Evolutionary conservation across 2,797 vertebrate species (phyloP).

Genomic region (Chrysocyon brachyurus): DNA sequence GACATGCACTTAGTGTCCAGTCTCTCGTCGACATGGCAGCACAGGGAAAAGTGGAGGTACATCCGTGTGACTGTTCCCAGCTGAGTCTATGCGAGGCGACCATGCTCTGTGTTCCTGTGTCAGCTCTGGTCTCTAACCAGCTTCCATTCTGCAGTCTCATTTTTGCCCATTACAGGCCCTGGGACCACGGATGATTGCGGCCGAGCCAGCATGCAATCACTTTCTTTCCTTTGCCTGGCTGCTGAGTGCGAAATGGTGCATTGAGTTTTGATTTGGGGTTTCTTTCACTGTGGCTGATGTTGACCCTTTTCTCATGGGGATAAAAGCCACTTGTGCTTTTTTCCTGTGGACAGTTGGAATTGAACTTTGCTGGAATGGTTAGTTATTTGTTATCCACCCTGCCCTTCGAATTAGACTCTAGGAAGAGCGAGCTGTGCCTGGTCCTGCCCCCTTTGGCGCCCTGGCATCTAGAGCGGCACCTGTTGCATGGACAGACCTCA

Average conservation of each 20-base stretch:
- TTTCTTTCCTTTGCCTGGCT: background rate
- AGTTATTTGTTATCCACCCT: rapidly evolving
- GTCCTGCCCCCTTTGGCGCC: background rate
- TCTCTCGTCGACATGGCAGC: too few relatives aligned
- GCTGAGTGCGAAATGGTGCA: too few relatives aligned
- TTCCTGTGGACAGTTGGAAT: background rate
- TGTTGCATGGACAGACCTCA: rapidly evolving
- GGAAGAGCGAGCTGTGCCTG: too few relatives aligned
- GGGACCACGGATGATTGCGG: rapidly evolving
- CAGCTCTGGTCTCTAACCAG: background rate
- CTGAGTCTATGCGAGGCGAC: background rate
- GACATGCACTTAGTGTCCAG: rapidly evolving
- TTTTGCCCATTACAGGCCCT: rapidly evolving
- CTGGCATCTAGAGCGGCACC: rapidly evolving
- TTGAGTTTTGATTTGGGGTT: background rate
- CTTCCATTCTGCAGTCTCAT: background rate
- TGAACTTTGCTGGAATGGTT: background rate
- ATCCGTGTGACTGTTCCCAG: rapidly evolving
- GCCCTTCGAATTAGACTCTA: background rate
- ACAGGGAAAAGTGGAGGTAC: background rate
- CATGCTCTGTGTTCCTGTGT: rapidly evolving
- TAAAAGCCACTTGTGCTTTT: background rate
- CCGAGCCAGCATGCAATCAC: rapidly evolving
- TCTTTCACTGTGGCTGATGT: background rate
- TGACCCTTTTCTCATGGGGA: background rate